Percentiles rank a stretch among this genome's conserved stretches.
Conservation (phyloP, 1,140 invertebrate genomes). For the Laodelphax striatellus region DNA sequence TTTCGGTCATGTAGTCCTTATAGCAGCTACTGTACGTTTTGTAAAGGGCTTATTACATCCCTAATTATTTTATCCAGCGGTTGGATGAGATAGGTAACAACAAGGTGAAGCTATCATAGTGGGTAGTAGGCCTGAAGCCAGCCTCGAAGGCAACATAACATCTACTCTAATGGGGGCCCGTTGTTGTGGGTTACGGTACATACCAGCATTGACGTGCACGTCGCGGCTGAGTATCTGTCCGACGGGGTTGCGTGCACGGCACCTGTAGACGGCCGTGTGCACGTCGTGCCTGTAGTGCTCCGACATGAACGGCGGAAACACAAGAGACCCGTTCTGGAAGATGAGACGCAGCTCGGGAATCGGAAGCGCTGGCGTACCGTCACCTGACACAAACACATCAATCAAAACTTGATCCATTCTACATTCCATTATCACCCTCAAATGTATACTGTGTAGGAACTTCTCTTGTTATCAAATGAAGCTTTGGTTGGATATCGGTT, state of each 20-base stretch:
- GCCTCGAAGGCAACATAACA: too few species aligned
- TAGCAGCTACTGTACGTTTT: background rate
- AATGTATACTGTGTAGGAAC: background rate
- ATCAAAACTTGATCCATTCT: background rate
- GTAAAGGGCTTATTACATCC: background rate
- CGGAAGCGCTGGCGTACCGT: conserved; percentile 18
- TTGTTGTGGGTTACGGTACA: background rate
- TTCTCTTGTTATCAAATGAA: too few species aligned
- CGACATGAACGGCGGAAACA: conserved; percentile 33
- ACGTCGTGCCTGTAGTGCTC: conserved; percentile 30
- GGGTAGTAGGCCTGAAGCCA: too few species aligned
- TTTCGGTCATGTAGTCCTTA: background rate
- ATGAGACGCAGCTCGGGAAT: conserved; percentile 20
- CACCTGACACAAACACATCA: conserved; percentile 13
- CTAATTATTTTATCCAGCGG: too few species aligned
- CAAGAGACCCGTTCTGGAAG: conserved; percentile 33
- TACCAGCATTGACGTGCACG: conserved; percentile 45
- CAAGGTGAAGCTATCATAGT: too few species aligned
- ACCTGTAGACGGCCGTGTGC: conserved; percentile 34
- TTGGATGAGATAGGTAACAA: too few species aligned
- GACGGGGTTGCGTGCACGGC: conserved; percentile 35
- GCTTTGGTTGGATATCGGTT: too few species aligned
- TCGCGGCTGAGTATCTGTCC: conserved; percentile 38
- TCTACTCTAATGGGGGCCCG: too few species aligned
- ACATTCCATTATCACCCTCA: background rate